These are phyloP conservation scores for Anguilla anguilla DNA, from an alignment of 2,797 vertebrate genomes.

Conservation along the genomic window DNA sequence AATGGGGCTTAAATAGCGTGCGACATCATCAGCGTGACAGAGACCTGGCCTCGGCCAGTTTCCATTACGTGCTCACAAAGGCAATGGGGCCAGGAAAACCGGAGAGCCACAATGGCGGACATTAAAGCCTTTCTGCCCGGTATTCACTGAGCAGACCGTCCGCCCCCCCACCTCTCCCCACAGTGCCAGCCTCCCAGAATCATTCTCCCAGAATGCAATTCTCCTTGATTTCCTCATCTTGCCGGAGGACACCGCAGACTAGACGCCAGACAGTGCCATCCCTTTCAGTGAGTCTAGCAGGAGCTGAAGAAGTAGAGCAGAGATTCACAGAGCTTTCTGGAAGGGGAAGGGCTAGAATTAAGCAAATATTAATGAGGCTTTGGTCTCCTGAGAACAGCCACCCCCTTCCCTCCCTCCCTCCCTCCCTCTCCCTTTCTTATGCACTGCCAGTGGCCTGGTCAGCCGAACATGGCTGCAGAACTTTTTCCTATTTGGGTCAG, in stretches of 20 bases:
- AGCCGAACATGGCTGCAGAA: not conserved
- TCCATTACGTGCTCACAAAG: not conserved
- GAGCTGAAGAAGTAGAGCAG: not conserved
- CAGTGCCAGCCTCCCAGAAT: not conserved
- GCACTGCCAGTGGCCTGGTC: not conserved
- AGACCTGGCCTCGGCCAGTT: not conserved
- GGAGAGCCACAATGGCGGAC: not conserved
- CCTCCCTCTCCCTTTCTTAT: not conserved
- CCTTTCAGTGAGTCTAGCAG: not conserved
- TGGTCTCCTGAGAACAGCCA: not conserved
- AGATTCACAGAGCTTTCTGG: not conserved
- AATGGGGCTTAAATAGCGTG: not conserved
- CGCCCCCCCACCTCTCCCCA: not conserved
- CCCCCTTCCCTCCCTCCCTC: not conserved
- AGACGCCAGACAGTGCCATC: not conserved
- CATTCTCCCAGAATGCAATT: not conserved
- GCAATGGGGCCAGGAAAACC: not conserved
- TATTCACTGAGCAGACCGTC: not conserved
- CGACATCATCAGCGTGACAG: not conserved
- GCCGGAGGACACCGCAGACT: not conserved
- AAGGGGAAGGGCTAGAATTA: not conserved
- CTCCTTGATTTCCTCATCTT: not conserved
- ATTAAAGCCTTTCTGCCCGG: not conserved
- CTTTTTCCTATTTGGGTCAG: not conserved
- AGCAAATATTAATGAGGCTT: not conserved